Conservation (phyloP, 2,888 invertebrate genomes). For the Drosophila basisetae region DNA sequence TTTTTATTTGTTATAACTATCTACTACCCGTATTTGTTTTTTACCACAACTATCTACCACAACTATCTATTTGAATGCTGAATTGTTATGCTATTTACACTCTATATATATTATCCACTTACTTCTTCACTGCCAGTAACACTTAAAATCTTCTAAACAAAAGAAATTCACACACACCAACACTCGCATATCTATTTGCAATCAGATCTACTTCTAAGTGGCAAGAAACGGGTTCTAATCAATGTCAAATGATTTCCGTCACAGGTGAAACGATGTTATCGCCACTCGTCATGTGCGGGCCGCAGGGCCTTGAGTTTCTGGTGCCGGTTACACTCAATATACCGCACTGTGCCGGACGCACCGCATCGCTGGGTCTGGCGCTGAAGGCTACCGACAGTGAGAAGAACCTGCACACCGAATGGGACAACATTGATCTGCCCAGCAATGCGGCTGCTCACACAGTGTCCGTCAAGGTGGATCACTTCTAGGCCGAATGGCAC, state of each 20-base stretch:
- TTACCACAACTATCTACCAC: not conserved
- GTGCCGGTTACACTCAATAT: constrained; percentile 95
- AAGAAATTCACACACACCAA: constrained; percentile 35
- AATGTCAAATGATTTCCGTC: constrained; percentile 7
- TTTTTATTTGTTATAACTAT: not conserved
- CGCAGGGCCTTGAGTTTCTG: constrained; percentile 95
- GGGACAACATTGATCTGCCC: constrained; percentile 94
- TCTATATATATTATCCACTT: not conserved
- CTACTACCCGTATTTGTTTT: not conserved
- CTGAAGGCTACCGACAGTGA: constrained; percentile 93
- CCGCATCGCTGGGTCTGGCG: constrained; percentile 91
- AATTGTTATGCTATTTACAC: constrained; percentile 10
- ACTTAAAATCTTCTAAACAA: constrained; percentile 12
- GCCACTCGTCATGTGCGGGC: constrained; percentile 98
- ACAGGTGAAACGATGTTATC: constrained; percentile 97
- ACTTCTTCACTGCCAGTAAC: constrained; percentile 21
- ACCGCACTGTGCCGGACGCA: constrained; percentile 93
- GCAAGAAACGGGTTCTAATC: constrained; percentile 4
- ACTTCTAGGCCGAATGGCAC: constrained; percentile 88
- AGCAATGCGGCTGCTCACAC: constrained; percentile 94
- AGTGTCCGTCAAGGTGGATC: constrained; percentile 96
- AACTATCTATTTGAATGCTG: not conserved
- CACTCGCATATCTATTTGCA: constrained; percentile 31
- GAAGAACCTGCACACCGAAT: constrained; percentile 93
- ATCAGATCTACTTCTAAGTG: not conserved